Conservation (phyloP, 2,888 invertebrate genomes). For the Ophion ellenae region DNA sequence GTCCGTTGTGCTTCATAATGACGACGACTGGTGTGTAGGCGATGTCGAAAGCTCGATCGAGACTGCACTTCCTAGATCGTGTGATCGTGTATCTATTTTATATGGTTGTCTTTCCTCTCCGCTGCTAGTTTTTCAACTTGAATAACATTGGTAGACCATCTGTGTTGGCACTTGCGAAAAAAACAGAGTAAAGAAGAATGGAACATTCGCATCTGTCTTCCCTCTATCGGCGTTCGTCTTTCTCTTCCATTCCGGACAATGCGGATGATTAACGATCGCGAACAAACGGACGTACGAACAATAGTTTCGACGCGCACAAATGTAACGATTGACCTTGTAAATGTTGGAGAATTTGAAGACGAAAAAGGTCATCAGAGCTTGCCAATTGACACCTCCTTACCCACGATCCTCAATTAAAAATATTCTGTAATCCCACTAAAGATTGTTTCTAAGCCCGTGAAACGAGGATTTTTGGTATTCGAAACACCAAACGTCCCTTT, state of each 20-base stretch:
- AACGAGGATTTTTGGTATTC: too few species aligned
- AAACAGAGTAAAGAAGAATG: background rate
- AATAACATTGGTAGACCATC: conserved; percentile 66
- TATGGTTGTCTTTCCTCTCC: conserved; percentile 47
- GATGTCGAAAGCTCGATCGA: conserved; percentile 23
- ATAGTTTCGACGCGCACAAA: background rate
- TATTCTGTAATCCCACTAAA: too few species aligned
- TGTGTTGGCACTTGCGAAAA: conserved; percentile 56
- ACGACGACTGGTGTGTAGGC: background rate
- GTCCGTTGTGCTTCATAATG: conserved; percentile 57
- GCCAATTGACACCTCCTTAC: too few species aligned
- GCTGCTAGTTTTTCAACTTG: conserved; percentile 42
- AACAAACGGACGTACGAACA: background rate
- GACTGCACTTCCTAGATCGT: conserved; percentile 58
- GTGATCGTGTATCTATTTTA: conserved; percentile 68
- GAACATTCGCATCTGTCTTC: conserved; percentile 11
- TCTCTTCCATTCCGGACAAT: background rate
- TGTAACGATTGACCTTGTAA: background rate
- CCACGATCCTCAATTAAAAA: too few species aligned
- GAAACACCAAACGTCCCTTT: too few species aligned
- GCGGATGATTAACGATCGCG: conserved; percentile 23
- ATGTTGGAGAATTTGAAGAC: background rate
- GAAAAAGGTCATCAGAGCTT: background rate
- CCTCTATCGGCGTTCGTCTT: background rate
- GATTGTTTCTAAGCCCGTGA: too few species aligned